A percentile compares a stretch with the other conserved stretches of the same genome.
These are phyloP conservation scores for Pseudochaenichthys georgianus DNA, from an alignment of 2,797 vertebrate species.

Conservation along the genomic window DNA sequence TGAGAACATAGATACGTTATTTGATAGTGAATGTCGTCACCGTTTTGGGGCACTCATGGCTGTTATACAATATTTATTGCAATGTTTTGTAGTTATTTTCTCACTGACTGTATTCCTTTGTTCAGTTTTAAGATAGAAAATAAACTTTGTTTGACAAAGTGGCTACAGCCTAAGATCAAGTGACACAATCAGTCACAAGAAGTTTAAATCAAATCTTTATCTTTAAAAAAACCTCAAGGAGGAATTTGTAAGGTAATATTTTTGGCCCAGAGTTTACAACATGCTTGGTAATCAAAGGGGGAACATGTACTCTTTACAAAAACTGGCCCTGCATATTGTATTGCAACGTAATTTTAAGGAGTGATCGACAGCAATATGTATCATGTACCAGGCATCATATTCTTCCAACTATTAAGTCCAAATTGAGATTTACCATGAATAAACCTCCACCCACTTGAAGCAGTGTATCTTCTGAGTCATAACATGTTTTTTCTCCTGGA, in stretches of 20 bases:
- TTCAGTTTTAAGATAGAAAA: not conserved
- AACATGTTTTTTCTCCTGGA: too few relatives aligned
- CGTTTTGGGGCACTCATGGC: not conserved
- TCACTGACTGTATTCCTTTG: not conserved
- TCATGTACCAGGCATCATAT: too few relatives aligned
- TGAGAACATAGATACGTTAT: not conserved
- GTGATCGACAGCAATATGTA: too few relatives aligned
- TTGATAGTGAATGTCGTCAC: not conserved
- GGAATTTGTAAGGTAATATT: not conserved
- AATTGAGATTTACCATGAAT: too few relatives aligned
- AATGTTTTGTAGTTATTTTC: not conserved
- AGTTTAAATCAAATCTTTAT: slow-evolving; percentile 6
- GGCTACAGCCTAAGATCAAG: not conserved
- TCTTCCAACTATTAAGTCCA: too few relatives aligned
- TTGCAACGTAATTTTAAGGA: not conserved
- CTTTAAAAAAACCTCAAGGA: not conserved
- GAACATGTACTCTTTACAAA: not conserved
- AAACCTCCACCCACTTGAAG: too few relatives aligned
- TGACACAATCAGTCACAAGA: slow-evolving; percentile 2
- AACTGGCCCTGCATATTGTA: not conserved
- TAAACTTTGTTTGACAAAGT: not conserved
- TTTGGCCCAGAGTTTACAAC: not conserved
- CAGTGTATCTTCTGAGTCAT: too few relatives aligned
- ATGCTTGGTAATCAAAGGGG: not conserved
- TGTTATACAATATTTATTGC: not conserved